These are phyloP conservation scores for Sarcophaga subvicina DNA, from an alignment of 2,888 invertebrate species.

Conservation along the genomic window DNA sequence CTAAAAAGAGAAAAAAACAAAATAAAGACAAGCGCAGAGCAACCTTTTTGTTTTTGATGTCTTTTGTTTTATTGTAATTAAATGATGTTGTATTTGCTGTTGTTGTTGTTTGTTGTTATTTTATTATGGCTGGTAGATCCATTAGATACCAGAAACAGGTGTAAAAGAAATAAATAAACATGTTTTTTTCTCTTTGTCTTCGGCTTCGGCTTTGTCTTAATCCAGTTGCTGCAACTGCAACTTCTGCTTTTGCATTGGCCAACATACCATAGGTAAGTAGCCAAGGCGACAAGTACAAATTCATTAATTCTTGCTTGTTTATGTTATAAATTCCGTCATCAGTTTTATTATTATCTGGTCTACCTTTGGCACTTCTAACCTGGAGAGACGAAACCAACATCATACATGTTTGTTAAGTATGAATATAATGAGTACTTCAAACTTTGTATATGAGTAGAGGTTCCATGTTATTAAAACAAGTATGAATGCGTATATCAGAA, in stretches of 20 bases:
- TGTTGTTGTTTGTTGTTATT: slow-evolving; percentile 34
- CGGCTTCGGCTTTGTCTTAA: too few relatives aligned
- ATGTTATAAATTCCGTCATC: slow-evolving; percentile 35
- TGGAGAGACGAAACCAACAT: too few relatives aligned
- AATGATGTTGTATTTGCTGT: slow-evolving; percentile 41
- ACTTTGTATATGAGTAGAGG: too few relatives aligned
- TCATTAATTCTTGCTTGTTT: slow-evolving; percentile 52
- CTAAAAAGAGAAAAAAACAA: not conserved
- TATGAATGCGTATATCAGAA: too few relatives aligned
- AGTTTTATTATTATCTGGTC: slow-evolving; percentile 22
- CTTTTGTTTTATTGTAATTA: slow-evolving; percentile 43
- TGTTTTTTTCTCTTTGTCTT: slow-evolving; percentile 41
- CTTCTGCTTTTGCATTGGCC: not conserved
- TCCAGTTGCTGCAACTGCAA: slow-evolving; percentile 18
- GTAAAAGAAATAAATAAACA: slow-evolving; percentile 63
- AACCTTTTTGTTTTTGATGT: slow-evolving; percentile 22
- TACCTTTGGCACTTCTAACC: not conserved
- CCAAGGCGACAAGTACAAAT: slow-evolving; percentile 10
- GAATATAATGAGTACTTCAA: too few relatives aligned
- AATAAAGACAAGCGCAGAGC: not conserved
- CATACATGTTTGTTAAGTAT: too few relatives aligned
- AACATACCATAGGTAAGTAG: not conserved
- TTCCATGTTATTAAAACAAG: too few relatives aligned
- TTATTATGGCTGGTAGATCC: slow-evolving; percentile 38
- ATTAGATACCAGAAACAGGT: slow-evolving; percentile 66